Percentiles rank a stretch among this genome's conserved stretches.
Conservation (phyloP, 1,140 invertebrate species). For the Diabrotica undecimpunctata region DNA sequence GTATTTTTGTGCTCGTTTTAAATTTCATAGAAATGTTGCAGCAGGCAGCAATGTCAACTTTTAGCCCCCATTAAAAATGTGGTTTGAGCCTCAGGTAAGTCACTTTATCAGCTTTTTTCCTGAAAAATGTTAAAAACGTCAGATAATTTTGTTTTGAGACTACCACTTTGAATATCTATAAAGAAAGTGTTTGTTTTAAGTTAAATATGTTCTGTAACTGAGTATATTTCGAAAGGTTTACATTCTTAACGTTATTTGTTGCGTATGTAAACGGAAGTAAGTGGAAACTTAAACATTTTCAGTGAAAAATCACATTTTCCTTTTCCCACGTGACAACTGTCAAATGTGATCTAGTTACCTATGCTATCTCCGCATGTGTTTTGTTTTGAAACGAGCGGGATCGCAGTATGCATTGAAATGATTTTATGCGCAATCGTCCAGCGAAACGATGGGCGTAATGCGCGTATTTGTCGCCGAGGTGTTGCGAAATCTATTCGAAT, state of each 20-base stretch:
- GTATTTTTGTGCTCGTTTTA: constrained; percentile 33
- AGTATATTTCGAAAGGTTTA: too few relatives aligned
- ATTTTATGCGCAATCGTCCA: constrained; percentile 45
- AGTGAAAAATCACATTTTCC: constrained; percentile 36
- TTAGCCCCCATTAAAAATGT: constrained; percentile 46
- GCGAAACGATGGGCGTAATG: constrained; percentile 15
- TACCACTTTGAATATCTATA: too few relatives aligned
- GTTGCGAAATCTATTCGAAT: not conserved
- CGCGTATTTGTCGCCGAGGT: not conserved
- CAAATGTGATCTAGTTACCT: constrained; percentile 48
- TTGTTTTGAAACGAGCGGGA: constrained; percentile 49
- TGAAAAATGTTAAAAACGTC: not conserved
- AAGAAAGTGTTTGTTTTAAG: too few relatives aligned
- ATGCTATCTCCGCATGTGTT: constrained; percentile 48
- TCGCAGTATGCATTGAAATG: constrained; percentile 47
- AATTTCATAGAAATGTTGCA: constrained; percentile 44
- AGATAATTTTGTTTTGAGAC: too few relatives aligned
- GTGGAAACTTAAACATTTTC: constrained; percentile 28
- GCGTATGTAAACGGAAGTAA: too few relatives aligned
- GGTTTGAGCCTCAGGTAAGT: constrained; percentile 49
- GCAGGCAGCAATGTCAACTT: constrained; percentile 44
- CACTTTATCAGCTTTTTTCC: not conserved
- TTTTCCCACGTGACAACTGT: constrained; percentile 45
- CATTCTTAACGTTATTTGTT: too few relatives aligned
- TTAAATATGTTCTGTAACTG: too few relatives aligned